Evolutionary conservation across 2,888 invertebrate genomes (phyloP).

Genomic region (Drosophila pegasa): DNA sequence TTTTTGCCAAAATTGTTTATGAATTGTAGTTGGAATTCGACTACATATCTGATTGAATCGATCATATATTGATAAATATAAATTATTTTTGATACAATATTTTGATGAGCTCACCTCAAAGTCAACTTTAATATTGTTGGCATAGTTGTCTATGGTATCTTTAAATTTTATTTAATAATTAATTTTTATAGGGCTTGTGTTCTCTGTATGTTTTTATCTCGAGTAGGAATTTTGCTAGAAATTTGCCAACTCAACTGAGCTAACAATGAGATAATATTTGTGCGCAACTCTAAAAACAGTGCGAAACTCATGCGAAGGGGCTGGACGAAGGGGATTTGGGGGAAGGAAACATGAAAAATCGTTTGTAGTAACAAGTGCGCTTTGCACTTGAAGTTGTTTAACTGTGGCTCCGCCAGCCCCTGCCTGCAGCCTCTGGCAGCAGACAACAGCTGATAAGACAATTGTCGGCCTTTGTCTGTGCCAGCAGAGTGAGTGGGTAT

Average conservation of each 20-base stretch:
- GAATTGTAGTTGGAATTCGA: too few species aligned
- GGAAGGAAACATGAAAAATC: slow-evolving; percentile 65
- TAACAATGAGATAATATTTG: slow-evolving; percentile 72
- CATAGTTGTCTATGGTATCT: neutral
- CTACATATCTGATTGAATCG: too few species aligned
- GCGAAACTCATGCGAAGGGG: slow-evolving; percentile 24
- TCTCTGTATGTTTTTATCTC: slow-evolving; percentile 4
- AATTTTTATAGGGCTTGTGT: neutral
- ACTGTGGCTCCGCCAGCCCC: slow-evolving; percentile 13
- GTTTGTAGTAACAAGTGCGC: slow-evolving; percentile 68
- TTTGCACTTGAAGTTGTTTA: slow-evolving; percentile 65
- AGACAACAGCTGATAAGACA: slow-evolving; percentile 56
- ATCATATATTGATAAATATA: neutral
- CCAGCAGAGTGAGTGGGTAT: slow-evolving; percentile 23
- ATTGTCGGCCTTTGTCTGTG: slow-evolving; percentile 56
- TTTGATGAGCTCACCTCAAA: neutral
- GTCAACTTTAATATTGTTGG: neutral
- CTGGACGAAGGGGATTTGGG: neutral
- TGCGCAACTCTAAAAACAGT: slow-evolving; percentile 33
- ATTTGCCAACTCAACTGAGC: slow-evolving; percentile 55
- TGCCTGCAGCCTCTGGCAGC: neutral
- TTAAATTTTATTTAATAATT: neutral
- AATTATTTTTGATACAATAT: neutral
- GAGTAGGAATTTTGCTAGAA: slow-evolving; percentile 24
- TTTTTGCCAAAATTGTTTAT: too few species aligned